Conservation (phyloP, 2,888 invertebrate species). For the Silvanus unidentatus region DNA sequence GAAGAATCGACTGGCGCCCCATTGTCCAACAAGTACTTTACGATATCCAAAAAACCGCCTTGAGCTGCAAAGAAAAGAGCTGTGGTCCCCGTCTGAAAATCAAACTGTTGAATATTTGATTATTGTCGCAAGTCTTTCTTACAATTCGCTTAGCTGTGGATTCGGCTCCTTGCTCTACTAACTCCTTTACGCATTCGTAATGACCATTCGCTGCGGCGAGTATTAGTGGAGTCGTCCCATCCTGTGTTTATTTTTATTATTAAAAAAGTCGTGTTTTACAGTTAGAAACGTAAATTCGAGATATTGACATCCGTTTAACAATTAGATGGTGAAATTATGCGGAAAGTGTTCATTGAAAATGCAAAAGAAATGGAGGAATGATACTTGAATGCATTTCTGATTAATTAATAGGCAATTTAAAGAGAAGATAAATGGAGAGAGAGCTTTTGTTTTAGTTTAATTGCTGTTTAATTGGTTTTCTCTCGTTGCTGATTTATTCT, state of each 20-base stretch:
- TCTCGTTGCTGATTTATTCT: too few species aligned
- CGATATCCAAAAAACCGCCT: slow-evolving; percentile 82
- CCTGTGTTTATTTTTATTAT: slow-evolving; percentile 55
- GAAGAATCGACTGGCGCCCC: slow-evolving; percentile 73
- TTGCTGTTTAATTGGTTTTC: too few species aligned
- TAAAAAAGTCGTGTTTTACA: slow-evolving; percentile 8
- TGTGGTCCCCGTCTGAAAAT: slow-evolving; percentile 79
- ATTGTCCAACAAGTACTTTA: slow-evolving; percentile 68
- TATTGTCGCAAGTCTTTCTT: slow-evolving; percentile 30
- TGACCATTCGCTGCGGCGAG: slow-evolving; percentile 89
- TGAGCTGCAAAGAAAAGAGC: slow-evolving; percentile 93
- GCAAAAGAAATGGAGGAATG: too few species aligned
- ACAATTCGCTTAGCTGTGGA: slow-evolving; percentile 76
- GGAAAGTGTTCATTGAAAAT: too few species aligned
- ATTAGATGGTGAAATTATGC: too few species aligned
- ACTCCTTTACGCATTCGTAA: slow-evolving; percentile 76
- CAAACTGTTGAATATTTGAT: slow-evolving; percentile 7
- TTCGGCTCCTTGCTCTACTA: slow-evolving; percentile 88
- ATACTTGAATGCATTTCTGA: too few species aligned
- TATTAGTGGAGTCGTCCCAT: slow-evolving; percentile 90
- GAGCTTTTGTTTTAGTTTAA: too few species aligned
- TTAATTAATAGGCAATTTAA: too few species aligned
- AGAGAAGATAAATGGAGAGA: too few species aligned
- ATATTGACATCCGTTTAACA: too few species aligned
- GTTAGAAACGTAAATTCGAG: too few species aligned